Evolutionary conservation across 2,113 vertebrate genomes (phyloP), one percentile per base, ranked within the genome.

Genomic region (Corythaeola cristata): DNA sequence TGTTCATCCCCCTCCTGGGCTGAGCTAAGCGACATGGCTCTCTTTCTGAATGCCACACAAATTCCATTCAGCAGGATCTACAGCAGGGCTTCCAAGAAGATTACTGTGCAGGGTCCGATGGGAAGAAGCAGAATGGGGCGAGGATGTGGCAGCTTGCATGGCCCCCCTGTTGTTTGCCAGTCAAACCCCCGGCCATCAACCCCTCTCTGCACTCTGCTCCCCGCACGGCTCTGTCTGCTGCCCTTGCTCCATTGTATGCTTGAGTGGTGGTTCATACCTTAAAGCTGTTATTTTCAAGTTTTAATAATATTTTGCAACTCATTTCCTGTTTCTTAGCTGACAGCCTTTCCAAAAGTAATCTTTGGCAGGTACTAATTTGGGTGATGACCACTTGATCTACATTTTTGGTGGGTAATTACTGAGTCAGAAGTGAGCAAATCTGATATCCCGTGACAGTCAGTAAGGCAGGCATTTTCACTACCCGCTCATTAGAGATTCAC

Each of bases 291-390:
- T 98, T 98, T 98, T 97, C 93, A 87, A 97, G 97, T 98, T 98
- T 97, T 98, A 97, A 97, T 97, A 91, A 96, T 96, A 83, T 98
- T 98, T 98, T 97, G 97, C 95, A 93, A 96, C 95, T 98, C 85
- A 96, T 97, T 98, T 98, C 97, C 97, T 97, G 92, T 97, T 98
- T 98, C 97, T 96, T 95, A 95, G 93, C 97, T 97, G 97, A 97
- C 98, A 98, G 95, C 96, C 87, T 77, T 97, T 93, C 97, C 96
- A 91, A 96, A 98, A 98, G 97, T 97, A 95, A 68, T 97, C 84
- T 96, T 96, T 98, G 98, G 98, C 98, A 98, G 98, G 98, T 98
- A 98, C 97, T 98, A 98, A 98, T 98, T 98, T 98, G 96, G 97
- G 95, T 98, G 98, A 98, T 93, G 97, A 98, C 98, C 98, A 98